Conservation (phyloP, 2,113 vertebrate species). For the Merops nubicus region DNA sequence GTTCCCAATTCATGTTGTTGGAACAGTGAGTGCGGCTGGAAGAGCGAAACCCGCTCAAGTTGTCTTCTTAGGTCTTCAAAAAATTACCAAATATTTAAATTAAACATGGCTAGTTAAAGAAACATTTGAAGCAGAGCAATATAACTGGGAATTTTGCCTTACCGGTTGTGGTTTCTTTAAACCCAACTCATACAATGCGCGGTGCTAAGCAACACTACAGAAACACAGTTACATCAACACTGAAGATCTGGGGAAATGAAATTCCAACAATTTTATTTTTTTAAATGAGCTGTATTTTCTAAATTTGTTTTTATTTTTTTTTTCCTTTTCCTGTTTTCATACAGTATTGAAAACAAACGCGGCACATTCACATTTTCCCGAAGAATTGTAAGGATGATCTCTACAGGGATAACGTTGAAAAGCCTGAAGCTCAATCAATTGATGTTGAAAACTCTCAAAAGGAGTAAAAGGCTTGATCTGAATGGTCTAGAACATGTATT, state of each 20-base stretch:
- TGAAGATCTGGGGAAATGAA: constrained; percentile 89
- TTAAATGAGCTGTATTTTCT: constrained; percentile 87
- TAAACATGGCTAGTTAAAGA: constrained; percentile 74
- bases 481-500: constrained; percentile 91
- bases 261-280: constrained; percentile 80
- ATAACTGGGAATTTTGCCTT: constrained; percentile 65
- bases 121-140: constrained; percentile 76
- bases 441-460: constrained; percentile 89
- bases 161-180: constrained; percentile 68
- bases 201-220: constrained; percentile 84
- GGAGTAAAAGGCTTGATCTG: constrained; percentile 87
- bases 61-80: constrained; percentile 73
- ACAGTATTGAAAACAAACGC: constrained; percentile 95
- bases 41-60: constrained; percentile 82
- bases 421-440: constrained; percentile 91
- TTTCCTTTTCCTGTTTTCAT: constrained; percentile 82
- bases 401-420: constrained; percentile 92
- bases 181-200: constrained; percentile 80
- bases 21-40: constrained; percentile 68
- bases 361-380: constrained; percentile 97
- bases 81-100: constrained; percentile 75
- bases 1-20: constrained; percentile 67
- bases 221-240: constrained; percentile 91
- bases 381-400: constrained; percentile 93
- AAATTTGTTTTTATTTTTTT: constrained; percentile 77